A percentile compares a stretch with the other conserved stretches of the same genome.
phyloP scores from a whole-genome alignment of 2,113 vertebrate species.

The Oriolus oriolus region DNA sequence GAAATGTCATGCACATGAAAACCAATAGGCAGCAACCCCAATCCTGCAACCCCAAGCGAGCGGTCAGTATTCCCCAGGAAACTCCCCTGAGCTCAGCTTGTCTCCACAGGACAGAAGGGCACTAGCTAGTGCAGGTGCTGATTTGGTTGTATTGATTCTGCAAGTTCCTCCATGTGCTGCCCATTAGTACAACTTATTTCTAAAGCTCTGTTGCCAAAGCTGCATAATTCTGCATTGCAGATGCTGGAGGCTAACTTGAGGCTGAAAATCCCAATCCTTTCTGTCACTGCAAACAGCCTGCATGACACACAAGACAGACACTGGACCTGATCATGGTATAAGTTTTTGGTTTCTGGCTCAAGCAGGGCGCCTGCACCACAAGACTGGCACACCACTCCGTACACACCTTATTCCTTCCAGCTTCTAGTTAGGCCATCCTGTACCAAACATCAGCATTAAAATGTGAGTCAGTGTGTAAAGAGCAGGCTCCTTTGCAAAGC shows the following conservation, averaged over 20 bases:
- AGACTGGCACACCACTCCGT: fast-evolving
- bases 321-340: not conserved
- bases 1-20: fast-evolving
- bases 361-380: not conserved
- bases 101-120: not conserved
- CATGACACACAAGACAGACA: not conserved
- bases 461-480: not conserved
- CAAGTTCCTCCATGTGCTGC: not conserved
- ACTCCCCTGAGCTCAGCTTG: not conserved
- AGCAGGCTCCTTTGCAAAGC: not conserved
- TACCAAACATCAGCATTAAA: not conserved
- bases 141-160: not conserved
- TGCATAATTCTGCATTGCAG: not conserved
- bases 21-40: not conserved
- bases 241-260: not conserved
- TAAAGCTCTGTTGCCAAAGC: not conserved
- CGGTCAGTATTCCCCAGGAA: not conserved
- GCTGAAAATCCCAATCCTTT: not conserved
- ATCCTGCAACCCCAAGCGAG: not conserved
- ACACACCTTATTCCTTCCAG: not conserved
- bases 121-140: not conserved
- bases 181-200: not conserved
- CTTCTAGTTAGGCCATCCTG: not conserved
- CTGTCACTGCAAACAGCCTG: not conserved
- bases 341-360: not conserved